A percentile compares a stretch with the other conserved stretches of the same genome.
phyloP scores from a whole-genome alignment of 2,888 invertebrate genomes.

The Resseliella maxima region DNA sequence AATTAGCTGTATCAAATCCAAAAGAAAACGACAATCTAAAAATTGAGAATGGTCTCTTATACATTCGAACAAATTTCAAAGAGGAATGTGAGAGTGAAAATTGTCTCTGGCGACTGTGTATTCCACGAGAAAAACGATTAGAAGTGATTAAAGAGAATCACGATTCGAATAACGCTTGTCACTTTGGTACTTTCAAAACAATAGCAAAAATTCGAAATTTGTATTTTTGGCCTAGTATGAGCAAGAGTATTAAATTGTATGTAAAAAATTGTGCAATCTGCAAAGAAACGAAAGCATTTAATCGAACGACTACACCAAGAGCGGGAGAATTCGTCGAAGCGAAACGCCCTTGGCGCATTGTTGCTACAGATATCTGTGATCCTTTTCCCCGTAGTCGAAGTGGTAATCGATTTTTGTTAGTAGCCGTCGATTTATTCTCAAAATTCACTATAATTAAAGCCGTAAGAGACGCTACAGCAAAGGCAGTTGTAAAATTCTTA shows the following conservation, averaged over 20 bases:
- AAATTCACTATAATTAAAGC: neutral
- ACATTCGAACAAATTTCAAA: neutral
- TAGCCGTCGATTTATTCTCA: neutral
- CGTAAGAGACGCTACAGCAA: neutral
- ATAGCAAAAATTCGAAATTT: neutral
- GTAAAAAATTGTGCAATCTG: neutral
- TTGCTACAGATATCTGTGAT: neutral
- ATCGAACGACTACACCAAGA: neutral
- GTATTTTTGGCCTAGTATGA: conserved; percentile 27
- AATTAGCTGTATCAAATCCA: neutral
- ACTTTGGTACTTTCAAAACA: neutral
- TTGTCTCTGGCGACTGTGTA: neutral
- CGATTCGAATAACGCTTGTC: neutral
- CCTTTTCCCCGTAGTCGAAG: neutral
- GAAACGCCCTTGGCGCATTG: neutral
- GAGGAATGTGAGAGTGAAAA: neutral
- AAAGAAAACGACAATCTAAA: neutral
- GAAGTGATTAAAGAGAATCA: neutral
- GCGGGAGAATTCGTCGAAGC: neutral
- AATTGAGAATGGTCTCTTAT: neutral
- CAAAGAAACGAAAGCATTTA: neutral
- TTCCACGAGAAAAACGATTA: neutral
- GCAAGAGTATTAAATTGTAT: neutral
- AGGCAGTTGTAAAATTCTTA: neutral
- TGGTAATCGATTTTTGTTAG: neutral